These are phyloP conservation scores for Clarias magur DNA, from an alignment of 2,113 vertebrate genomes.

Conservation along the genomic window DNA sequence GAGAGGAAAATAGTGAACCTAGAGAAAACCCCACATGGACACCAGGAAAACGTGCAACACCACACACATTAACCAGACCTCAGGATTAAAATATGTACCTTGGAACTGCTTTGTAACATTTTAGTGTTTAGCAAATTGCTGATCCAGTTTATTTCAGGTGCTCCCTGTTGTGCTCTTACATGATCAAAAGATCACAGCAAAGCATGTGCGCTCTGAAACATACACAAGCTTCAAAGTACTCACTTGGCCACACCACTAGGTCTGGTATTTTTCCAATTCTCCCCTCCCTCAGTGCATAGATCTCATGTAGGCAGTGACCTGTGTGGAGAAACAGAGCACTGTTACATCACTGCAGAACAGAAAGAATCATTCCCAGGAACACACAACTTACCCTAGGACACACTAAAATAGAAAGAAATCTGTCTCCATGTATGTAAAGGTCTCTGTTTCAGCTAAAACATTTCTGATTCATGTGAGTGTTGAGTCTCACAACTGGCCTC, in stretches of 20 bases:
- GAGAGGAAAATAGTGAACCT: too few species aligned
- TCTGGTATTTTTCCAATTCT: constrained; percentile 90
- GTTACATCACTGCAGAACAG: background rate
- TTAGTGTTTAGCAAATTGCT: background rate
- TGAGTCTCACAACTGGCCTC: constrained; percentile 44
- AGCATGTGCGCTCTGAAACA: constrained; percentile 6
- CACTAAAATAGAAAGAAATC: background rate
- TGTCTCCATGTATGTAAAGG: background rate
- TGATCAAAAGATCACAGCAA: background rate
- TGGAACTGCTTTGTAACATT: background rate
- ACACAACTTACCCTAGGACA: background rate
- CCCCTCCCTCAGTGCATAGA: constrained; percentile 95
- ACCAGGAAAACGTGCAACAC: background rate
- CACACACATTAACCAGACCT: background rate
- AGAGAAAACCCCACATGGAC: too few species aligned
- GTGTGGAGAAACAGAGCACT: constrained; percentile 52
- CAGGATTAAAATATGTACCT: background rate
- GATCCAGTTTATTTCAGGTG: background rate
- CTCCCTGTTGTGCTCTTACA: background rate
- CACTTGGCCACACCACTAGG: constrained; percentile 95
- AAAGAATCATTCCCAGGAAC: background rate
- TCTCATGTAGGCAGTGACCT: constrained; percentile 98
- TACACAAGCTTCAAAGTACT: constrained; percentile 56
- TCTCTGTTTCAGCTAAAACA: background rate
- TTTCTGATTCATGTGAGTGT: background rate